Evolutionary conservation across 2,888 invertebrate species (phyloP), one percentile per base, ranked within the genome.

Genomic region (Cerastis rubricosa): DNA sequence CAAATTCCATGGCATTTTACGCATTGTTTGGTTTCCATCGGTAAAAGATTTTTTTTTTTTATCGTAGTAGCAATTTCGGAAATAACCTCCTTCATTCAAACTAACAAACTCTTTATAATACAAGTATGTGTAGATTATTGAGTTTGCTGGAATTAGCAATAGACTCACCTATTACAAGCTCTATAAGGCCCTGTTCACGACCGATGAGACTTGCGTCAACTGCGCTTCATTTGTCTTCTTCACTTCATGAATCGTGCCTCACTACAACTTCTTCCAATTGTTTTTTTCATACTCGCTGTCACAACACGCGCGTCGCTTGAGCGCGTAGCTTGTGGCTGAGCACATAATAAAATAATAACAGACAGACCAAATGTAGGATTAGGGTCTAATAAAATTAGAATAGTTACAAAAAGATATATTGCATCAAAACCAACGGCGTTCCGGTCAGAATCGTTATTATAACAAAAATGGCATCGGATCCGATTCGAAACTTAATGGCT

Each of bases 341-440:
- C 57, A 14, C n/a, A 54, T 25, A 25, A n/a, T 57, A 14, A 14
- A n/a, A 54, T 25, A 25, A n/a, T 57, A 14, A 25, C 2, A 57
- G 57, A 25, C 54, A 54, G 12, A n/a, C n/a, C 54, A 54, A 54
- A 49, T 65, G 14, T 78, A 25, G 51, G 11, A 35, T 14, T 54
- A 67, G n/a, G 8, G 0, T 17, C n/a, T 9, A 51, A 81, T 82
- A 59, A 65, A 51, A 64, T 65, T 43, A 25, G 14, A 80, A 59
- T 65, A 80, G 2, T 51, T 59, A 81, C 68, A 63, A 54, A 76
- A 64, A 79, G n/a, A 63, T 66, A 82, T 77, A 83, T 57, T 57
- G 61, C 66, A 70, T 49, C 22, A 70, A 82, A 83, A 83, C 83
- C 78, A 77, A 71, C 70, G 80, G 59, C 17, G 81, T 81, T 84